Evolutionary conservation across 2,113 vertebrate species (phyloP).

Genomic region (rat (Rattus norvegicus)): GRCr8 NC_086019.1:21607001-21607500

Average conservation of each 20-base stretch:
- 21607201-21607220: too few relatives aligned
- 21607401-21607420: background rate
- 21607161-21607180: too few relatives aligned
- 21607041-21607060: too few relatives aligned
- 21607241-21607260: background rate
- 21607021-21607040: too few relatives aligned
- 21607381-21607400: background rate
- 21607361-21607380: background rate
- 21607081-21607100: too few relatives aligned
- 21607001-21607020: too few relatives aligned
- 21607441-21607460: background rate
- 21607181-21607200: too few relatives aligned
- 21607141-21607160: too few relatives aligned
- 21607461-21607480: background rate
- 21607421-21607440: background rate
- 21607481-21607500: background rate
- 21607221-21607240: background rate
- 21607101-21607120: too few relatives aligned
- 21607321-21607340: background rate
- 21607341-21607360: background rate
- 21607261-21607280: background rate
- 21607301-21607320: background rate
- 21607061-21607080: too few relatives aligned
- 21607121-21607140: too few relatives aligned
- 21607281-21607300: background rate